Base-by-base conservation (phyloP, 2,113 vertebrate species). In the Pycnonotus jocosus region DNA sequence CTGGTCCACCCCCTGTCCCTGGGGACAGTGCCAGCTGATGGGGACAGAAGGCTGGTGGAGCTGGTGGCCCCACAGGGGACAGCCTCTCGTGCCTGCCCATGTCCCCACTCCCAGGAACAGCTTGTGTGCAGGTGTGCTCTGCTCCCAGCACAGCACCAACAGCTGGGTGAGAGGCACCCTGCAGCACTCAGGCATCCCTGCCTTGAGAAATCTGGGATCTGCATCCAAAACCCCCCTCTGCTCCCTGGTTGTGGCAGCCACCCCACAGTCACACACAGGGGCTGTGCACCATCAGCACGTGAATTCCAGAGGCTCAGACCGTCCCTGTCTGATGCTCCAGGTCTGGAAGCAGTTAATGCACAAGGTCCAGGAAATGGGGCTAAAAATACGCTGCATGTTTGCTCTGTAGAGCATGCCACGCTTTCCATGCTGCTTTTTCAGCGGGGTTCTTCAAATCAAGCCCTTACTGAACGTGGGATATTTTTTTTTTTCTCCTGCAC, bases 311-410 rank as follows among this genome's bases (percentile, higher is more conserved):
- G 3, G 33, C 81, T 86, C 76, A 9, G 38, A 23, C 12, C 61
- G 18, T 83, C 76, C 88, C 82, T 33, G 80, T 4, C 76, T 8
- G 0, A 66, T 21, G 68, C 47, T 73, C 56, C 8, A 0, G 4
- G 24, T 64, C 88, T 96, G 96, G 69, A 95, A 92, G 47, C 4
- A 78, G 71, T 96, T 88, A 88, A 92, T 51, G 12, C 38, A 37
- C 56, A 74, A 94, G 77, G 94, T 95, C 89, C 94, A 92, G 93
- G 93, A 96, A 96, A 96, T 21, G 24, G 30, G 38, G 60, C 56
- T 93, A 96, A 94, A 96, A 95, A 88, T 77, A 86, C 0, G 8
- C 60, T 28, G 30, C 19, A 1, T 28, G 71, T 68, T 45, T 93
- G 38, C 45, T 91, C 73, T 1, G 0, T 7, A 11, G 68, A 66